Conservation (phyloP, 2,888 invertebrate species). For the Megaustenia siamemsis region DNA sequence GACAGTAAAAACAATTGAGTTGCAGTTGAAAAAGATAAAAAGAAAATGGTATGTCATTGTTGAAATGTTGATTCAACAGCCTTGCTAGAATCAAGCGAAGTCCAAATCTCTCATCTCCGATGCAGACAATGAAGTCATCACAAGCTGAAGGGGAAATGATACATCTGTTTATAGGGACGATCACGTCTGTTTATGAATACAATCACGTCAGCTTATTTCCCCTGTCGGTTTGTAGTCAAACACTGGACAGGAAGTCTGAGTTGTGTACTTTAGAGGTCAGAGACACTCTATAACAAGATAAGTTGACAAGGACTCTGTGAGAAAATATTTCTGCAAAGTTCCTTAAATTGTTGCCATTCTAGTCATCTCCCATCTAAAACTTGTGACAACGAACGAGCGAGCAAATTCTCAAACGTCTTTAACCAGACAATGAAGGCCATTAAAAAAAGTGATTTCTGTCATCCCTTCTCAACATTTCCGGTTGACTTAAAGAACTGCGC, state of each 20-base stretch:
- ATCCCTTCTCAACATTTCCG: constrained; percentile 31
- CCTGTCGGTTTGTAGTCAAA: not conserved
- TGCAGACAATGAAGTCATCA: no score
- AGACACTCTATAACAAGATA: constrained; percentile 11
- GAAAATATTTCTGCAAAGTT: constrained; percentile 4
- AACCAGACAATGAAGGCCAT: constrained; percentile 38
- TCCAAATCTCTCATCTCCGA: no score
- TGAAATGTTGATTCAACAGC: no score
- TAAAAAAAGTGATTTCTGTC: constrained; percentile 47
- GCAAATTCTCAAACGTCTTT: constrained; percentile 23
- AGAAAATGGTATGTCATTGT: no score
- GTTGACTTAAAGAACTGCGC: constrained; percentile 36
- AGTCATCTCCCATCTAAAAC: constrained; percentile 38
- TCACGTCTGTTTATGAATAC: no score
- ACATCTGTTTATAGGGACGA: not conserved
- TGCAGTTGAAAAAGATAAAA: no score
- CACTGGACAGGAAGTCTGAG: constrained; percentile 17
- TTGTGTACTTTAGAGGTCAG: constrained; percentile 21
- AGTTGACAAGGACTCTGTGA: constrained; percentile 20
- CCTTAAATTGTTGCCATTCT: constrained; percentile 36
- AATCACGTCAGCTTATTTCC: not conserved
- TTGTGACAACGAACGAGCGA: constrained; percentile 27
- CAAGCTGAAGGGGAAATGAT: no score
- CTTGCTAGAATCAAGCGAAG: no score
- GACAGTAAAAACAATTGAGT: no score